phyloP scores from a whole-genome alignment of 2,888 invertebrate species.

The Serrognathus titanus region DNA sequence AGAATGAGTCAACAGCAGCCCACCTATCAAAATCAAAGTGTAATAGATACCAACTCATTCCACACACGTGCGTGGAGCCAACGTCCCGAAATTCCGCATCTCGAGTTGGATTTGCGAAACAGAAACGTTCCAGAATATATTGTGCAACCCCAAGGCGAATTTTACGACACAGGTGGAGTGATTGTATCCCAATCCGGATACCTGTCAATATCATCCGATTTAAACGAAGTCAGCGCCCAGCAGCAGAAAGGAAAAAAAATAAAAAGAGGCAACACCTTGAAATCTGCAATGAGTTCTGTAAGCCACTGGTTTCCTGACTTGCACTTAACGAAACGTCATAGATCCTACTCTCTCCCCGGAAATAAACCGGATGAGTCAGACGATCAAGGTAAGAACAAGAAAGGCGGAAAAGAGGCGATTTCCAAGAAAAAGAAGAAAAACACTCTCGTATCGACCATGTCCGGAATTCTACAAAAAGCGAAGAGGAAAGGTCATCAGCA shows the following conservation, averaged over 20 bases:
- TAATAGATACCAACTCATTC: constrained; percentile 28
- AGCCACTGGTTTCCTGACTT: constrained; percentile 79
- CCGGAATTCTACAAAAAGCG: constrained; percentile 81
- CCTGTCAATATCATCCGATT: constrained; percentile 69
- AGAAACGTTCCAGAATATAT: constrained; percentile 53
- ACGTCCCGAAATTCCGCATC: constrained; percentile 46
- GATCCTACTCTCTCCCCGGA: constrained; percentile 79
- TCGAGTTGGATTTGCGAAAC: constrained; percentile 52
- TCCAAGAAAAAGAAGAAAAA: constrained; percentile 69
- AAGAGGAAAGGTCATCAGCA: constrained; percentile 63
- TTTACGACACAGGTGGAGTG: constrained; percentile 57
- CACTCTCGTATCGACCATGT: constrained; percentile 78
- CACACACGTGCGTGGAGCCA: constrained; percentile 40
- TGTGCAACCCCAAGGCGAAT: constrained; percentile 37
- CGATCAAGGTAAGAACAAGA: constrained; percentile 38
- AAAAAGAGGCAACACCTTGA: constrained; percentile 66
- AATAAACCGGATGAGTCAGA: constrained; percentile 50
- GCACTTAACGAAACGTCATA: constrained; percentile 71
- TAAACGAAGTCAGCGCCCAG: constrained; percentile 50
- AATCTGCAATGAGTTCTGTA: constrained; percentile 77
- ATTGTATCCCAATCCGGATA: constrained; percentile 77
- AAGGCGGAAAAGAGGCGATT: constrained; percentile 29
- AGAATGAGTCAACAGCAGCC: constrained; percentile 22
- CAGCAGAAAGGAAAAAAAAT: constrained; percentile 64
- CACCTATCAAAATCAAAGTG: constrained; percentile 36